Base-by-base conservation (phyloP, 2,113 vertebrate species). In the Nothobranchius kuhntae region DNA sequence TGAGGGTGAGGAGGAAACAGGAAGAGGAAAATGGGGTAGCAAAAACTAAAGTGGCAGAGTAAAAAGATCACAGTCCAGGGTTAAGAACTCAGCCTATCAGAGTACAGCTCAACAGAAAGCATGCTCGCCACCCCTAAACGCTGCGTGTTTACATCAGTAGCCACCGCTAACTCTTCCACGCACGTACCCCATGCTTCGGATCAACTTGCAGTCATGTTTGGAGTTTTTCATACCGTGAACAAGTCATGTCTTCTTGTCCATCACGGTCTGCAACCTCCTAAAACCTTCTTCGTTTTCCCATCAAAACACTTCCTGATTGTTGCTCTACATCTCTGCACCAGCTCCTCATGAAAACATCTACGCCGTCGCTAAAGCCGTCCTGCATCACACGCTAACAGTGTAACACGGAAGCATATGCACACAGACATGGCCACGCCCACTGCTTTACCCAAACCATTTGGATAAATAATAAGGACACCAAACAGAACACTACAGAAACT, bases 401-500 rank as follows among this genome's bases (percentile, higher is more conserved):
- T 85, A 86, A 81, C 85, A 86, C 85, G 75, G 81, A 85, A 85
- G 87, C 69, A 87, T 66, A 75, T 65, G 82, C 69, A 89, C 78
- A 89, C 79, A 87, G 46, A 71, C 71, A 87, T 71, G 75, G 63
- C 78, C 80, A 82, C 78, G 73, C 77, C 82, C 76, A 83, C 75
- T 81, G 69, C 61, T 82, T 51, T 66, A 81, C 79, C 83, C 77
- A 82, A 81, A 86, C 83, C 84, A 59, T 73, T 82, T 70, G 77
- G 75, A 85, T 75, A 87, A 87, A 91, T 86, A 72, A 89, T 90
- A 88, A 84, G 78, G 61, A 91, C 88, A 91, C 83, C 84, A 88
- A 88, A 89, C 83, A 89, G 77, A 91, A 89, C 86, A 90, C 86
- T 85, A 86, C 81, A 86, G 82, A 86, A 87, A 92, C 86, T 88